These are phyloP conservation scores for Nibea coibor DNA, from an alignment of 2,113 vertebrate species.

Conservation along the genomic window DNA sequence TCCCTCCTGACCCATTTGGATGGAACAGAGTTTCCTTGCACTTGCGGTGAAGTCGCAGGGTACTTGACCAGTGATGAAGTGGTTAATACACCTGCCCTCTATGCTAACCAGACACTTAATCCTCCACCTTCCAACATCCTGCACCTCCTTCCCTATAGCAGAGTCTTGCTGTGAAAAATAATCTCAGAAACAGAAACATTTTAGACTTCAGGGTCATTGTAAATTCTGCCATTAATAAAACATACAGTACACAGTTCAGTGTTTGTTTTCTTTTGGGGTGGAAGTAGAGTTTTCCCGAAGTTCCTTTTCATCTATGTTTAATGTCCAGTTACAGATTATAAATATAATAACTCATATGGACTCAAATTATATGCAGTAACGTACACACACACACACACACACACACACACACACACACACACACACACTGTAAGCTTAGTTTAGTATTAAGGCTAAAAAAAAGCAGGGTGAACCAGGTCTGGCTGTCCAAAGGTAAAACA, in stretches of 20 bases:
- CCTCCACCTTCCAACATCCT: not conserved
- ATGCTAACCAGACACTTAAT: not conserved
- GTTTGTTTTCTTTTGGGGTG: not conserved
- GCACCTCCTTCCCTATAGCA: not conserved
- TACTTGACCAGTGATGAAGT: slow-evolving; percentile 36
- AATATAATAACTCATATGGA: not conserved
- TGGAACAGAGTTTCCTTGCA: slow-evolving; percentile 13
- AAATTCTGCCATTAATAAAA: slow-evolving; percentile 22
- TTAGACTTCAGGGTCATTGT: not conserved
- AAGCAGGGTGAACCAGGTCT: not conserved
- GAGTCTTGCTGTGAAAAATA: not conserved
- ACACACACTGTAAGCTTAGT: not conserved
- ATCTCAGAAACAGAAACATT: not conserved
- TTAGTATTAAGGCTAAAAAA: not conserved
- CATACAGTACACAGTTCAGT: not conserved
- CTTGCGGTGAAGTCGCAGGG: slow-evolving; percentile 11
- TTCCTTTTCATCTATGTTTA: not conserved
- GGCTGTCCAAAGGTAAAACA: not conserved
- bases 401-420: too few relatives aligned
- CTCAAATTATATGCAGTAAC: too few relatives aligned
- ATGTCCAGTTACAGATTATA: not conserved
- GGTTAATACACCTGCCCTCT: slow-evolving; percentile 23
- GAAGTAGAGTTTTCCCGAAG: too few relatives aligned
- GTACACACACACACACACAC: too few relatives aligned
- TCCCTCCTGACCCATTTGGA: slow-evolving; percentile 57